These are phyloP conservation scores for Halocynthia roretzi DNA, from an alignment of 23 tunicate species.

Conservation along the genomic window DNA sequence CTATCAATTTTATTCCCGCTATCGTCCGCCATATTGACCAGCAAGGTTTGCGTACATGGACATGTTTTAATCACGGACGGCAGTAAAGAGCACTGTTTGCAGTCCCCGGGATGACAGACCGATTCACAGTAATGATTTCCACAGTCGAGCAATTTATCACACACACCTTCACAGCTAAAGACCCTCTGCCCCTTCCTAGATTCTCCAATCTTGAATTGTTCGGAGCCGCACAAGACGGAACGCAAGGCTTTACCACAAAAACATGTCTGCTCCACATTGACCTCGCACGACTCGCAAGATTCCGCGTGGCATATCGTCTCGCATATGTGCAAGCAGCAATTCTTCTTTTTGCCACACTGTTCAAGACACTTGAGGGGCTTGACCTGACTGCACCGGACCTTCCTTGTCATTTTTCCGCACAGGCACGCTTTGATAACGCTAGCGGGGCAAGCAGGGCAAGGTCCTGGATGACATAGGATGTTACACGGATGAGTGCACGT, in stretches of 20 bases:
- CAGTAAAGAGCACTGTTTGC: conserved; percentile 41
- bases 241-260: conserved; percentile 40
- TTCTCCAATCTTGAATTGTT: conserved; percentile 12
- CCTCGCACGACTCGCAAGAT: conserved; percentile 40
- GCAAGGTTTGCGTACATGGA: conserved; percentile 67
- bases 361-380: conserved; percentile 35
- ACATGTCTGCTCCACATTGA: conserved; percentile 41
- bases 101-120: conserved; percentile 62
- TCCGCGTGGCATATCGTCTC: conserved; percentile 64
- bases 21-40: conserved; percentile 26
- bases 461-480: conserved; percentile 90
- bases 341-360: conserved; percentile 42
- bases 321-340: conserved; percentile 64
- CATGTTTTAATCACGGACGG: conserved; percentile 50
- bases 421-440: conserved; percentile 54
- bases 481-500: conserved; percentile 81
- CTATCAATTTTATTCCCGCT: conserved; percentile 24
- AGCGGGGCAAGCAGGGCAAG: conserved; percentile 86
- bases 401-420: conserved; percentile 48
- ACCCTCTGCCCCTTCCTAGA: background rate
- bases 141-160: conserved; percentile 52
- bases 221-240: conserved; percentile 58
- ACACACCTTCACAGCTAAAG: conserved; percentile 40
- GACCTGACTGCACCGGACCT: conserved; percentile 70
- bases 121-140: conserved; percentile 62